Evolutionary conservation across 2,888 invertebrate genomes (phyloP), one percentile per base, ranked within the genome.

Genomic region (Cerceris rybyensis): DNA sequence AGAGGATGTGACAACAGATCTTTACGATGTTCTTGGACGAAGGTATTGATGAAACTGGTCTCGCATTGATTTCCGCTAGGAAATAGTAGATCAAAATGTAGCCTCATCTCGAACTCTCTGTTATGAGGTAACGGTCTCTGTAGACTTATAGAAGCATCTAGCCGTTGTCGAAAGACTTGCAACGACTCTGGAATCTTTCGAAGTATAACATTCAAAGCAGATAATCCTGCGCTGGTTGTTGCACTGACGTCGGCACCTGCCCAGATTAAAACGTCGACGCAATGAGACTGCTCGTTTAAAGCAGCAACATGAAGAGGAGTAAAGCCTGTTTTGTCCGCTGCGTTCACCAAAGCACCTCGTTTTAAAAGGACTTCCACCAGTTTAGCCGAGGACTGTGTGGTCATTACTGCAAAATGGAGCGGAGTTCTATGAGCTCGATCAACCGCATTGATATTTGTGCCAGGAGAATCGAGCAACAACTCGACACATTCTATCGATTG

Each of bases 241-340:
- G 92, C 91, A 13, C 93, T 93, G 0, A 93, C 90, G 78, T 93
- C 93, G 0, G 93, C 93, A 1, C 93, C 93, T 13, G 92, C 90
- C 88, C 92, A 91, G 7, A 93, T 90, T 11, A 93, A 88, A 2
- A 91, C 89, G 60, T 93, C 91, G 0, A 93, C 93, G 78, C 93
- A 93, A 16, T 91, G 91, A 0, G 93, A 91, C 28, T 92, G 91
- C 78, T 93, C 93, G 82, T 93, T 93, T 0, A 93, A 82, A 7
- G 93, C 93, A 0, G 93, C 93, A 11, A 93, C 90, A 79, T 93
- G 93, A 9, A 93, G 88, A 0, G 93, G 93, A 0, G 93, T 93
- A 73, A 93, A 90, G 0, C 93, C 93, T 50, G 90, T 89, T 28
- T 88, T 89, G 78, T 93, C 93, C 13, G 89, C 89, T 0, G 90